Percentiles rank a stretch among this genome's conserved stretches.
Evolutionary conservation across 2,797 vertebrate species (phyloP).

Genomic region (Pelochelys cantorii): DNA sequence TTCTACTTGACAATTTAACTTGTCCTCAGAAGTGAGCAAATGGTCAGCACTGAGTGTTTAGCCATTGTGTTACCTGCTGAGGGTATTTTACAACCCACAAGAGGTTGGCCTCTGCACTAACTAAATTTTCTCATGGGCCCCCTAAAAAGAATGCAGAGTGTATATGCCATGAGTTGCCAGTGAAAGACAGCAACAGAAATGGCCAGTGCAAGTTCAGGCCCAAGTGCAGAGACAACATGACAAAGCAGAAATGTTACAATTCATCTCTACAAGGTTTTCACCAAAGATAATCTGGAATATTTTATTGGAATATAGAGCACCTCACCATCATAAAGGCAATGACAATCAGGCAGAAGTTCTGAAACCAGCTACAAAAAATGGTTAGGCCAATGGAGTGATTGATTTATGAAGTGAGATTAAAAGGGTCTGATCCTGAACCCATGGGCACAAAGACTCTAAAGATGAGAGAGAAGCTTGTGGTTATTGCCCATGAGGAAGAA

Average conservation of each 20-base stretch:
- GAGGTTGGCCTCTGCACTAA: neutral
- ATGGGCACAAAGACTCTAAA: neutral
- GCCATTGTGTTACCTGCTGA: neutral
- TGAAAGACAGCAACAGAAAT: neutral
- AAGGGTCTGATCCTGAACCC: neutral
- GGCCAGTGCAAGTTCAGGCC: neutral
- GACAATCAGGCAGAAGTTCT: slow-evolving; percentile 30
- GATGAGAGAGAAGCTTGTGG: neutral
- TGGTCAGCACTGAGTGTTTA: neutral
- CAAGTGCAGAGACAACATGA: neutral
- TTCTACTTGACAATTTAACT: neutral
- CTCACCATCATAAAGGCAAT: slow-evolving; percentile 25
- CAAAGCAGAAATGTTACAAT: neutral
- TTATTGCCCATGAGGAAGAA: neutral
- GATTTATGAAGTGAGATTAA: slow-evolving; percentile 46
- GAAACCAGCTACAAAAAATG: slow-evolving; percentile 48
- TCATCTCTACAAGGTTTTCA: neutral
- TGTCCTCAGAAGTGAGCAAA: neutral
- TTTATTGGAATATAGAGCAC: neutral
- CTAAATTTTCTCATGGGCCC: neutral
- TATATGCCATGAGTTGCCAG: too few species aligned
- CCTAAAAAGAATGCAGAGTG: neutral
- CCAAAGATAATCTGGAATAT: neutral
- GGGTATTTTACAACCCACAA: neutral
- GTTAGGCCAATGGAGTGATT: slow-evolving; percentile 43